These are phyloP conservation scores for Tiliacea aurago DNA, from an alignment of 2,888 invertebrate species.

Conservation along the genomic window DNA sequence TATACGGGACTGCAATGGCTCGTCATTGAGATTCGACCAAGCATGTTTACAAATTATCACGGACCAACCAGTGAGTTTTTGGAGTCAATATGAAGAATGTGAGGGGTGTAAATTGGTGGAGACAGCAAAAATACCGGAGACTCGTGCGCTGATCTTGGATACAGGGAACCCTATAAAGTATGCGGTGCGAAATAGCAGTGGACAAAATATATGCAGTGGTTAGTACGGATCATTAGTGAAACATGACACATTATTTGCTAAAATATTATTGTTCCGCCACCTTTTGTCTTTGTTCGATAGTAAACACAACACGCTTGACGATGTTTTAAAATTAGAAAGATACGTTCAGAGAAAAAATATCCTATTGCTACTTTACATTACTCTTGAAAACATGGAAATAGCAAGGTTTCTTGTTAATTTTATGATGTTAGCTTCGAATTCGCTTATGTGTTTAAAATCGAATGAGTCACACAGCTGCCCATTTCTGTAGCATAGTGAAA, in stretches of 20 bases:
- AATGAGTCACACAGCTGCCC: conserved; percentile 64
- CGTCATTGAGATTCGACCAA: conserved; percentile 81
- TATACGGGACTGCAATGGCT: conserved; percentile 79
- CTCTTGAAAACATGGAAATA: neutral
- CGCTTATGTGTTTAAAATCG: neutral
- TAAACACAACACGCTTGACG: conserved; percentile 27
- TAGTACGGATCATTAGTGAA: conserved; percentile 43
- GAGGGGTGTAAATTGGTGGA: conserved; percentile 81
- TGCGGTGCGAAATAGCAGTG: conserved; percentile 72
- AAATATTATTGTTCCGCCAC: conserved; percentile 55
- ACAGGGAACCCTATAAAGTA: conserved; percentile 83
- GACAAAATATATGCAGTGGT: conserved; percentile 83
- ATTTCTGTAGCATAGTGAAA: conserved; percentile 62
- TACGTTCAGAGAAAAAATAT: neutral
- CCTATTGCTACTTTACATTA: neutral
- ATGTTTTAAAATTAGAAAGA: conserved; percentile 41
- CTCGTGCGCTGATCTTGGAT: conserved; percentile 74
- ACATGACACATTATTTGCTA: conserved; percentile 41
- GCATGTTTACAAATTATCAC: conserved; percentile 86
- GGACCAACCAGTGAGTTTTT: conserved; percentile 77
- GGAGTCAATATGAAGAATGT: conserved; percentile 87
- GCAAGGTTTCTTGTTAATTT: conserved; percentile 1
- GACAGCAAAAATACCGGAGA: conserved; percentile 68
- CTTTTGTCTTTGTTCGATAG: conserved; percentile 53
- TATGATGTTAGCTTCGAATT: neutral